Evolutionary conservation across 1,140 invertebrate species (phyloP), one percentile per base, ranked within the genome.

Genomic region (Chrysomallon squamiferum): DNA sequence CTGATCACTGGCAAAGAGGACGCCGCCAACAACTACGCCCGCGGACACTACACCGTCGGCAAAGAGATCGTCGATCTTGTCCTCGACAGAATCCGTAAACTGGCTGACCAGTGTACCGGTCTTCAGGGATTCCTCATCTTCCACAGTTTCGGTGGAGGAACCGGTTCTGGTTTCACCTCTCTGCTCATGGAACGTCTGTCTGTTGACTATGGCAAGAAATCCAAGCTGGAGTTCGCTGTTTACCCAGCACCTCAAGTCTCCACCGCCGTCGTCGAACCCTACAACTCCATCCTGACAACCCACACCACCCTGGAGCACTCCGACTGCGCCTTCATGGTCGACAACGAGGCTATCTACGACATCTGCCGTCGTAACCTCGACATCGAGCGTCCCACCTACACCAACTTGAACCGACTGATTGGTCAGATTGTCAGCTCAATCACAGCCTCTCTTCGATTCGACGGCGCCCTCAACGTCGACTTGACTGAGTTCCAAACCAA

Each of bases 121-220:
- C 59, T 62, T 11, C 59, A 62, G 18, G 59, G 59, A 4, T 62
- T 62, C 59, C 59, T 62, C 7, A 9, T 62, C 18, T 62, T 62
- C 20, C 59, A 62, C 45, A 29, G 38, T 22, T 47, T 62, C 22
- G 59, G 59, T 7, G 59, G 59, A 22, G 59, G 59, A 15, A 62
- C 59, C 7, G 59, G 59, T 20, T 94, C 92, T 20, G 93, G 93
- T 7, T 95, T 95, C 85, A 93, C 93, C 4, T 93, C 93, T 0
- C 86, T 95, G 54, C 87, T 95, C 49, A 95, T 95, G 93, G 93
- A 95, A 86, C 87, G 93, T 66, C 88, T 95, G 15, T 92, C 91
- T 29, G 92, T 94, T 4, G 93, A 95, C 73, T 95, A 93, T 82
- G 93, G 93, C 33, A 50, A 49, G 18, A 47, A 50, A 18, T n/a